Evolutionary conservation across 92 coral and sea anemone genomes (phyloP).

Genomic region (Epizoanthus ramosus): DNA sequence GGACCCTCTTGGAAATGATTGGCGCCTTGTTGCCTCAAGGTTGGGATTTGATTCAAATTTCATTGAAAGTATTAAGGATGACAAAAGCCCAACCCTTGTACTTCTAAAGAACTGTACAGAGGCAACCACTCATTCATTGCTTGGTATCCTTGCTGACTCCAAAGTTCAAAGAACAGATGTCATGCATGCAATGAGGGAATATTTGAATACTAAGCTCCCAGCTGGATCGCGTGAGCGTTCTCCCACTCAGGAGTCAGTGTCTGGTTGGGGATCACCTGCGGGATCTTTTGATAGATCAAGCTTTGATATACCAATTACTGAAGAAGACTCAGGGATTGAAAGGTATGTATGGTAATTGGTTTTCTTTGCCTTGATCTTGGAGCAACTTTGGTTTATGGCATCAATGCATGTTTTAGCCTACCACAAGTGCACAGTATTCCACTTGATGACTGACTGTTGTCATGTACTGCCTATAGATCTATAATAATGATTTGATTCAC

Average conservation of each 20-base stretch:
- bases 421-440: too few relatives aligned
- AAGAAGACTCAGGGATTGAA: conserved; percentile 6
- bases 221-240: conserved; percentile 31
- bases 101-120: conserved; percentile 63
- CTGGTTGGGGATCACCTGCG: neutral
- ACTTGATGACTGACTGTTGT: too few relatives aligned
- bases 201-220: neutral
- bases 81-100: conserved; percentile 58
- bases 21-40: conserved; percentile 80
- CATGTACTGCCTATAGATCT: too few relatives aligned
- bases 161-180: conserved; percentile 70
- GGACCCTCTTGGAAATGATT: conserved; percentile 68
- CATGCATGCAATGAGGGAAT: conserved; percentile 41
- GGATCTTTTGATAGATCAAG: neutral
- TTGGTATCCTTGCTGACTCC: conserved; percentile 54
- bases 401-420: too few relatives aligned
- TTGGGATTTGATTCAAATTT: conserved; percentile 48
- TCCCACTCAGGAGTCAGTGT: conserved; percentile 28
- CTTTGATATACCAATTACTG: neutral
- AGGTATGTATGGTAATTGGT: neutral
- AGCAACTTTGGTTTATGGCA: too few relatives aligned
- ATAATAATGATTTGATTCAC: too few relatives aligned
- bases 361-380: too few relatives aligned
- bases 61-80: conserved; percentile 52
- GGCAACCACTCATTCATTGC: conserved; percentile 48